Conservation (phyloP, 2,888 invertebrate species). For the Dasypolia templi region DNA sequence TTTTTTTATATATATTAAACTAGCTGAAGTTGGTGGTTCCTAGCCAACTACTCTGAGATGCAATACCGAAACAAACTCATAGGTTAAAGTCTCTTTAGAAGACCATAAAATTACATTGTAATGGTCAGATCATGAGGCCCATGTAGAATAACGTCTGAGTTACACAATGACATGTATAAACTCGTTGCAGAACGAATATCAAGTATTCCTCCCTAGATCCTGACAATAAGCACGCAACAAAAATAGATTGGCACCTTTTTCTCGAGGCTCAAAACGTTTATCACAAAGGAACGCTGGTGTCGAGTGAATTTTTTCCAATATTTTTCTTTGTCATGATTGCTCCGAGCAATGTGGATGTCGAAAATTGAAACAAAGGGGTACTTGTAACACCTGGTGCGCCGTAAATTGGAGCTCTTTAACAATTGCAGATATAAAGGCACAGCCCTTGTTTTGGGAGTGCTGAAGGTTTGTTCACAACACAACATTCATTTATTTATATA, state of each 20-base stretch:
- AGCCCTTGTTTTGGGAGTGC: slow-evolving; percentile 9
- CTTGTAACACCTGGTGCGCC: slow-evolving; percentile 49
- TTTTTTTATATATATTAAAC: background rate
- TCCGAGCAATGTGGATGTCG: slow-evolving; percentile 34
- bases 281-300: slow-evolving; percentile 41
- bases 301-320: slow-evolving; percentile 58
- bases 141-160: background rate
- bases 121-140: background rate
- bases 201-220: background rate
- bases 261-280: slow-evolving; percentile 47
- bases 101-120: background rate
- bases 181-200: slow-evolving; percentile 23
- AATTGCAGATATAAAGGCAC: slow-evolving; percentile 29
- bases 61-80: no score
- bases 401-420: slow-evolving; percentile 49
- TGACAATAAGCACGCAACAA: slow-evolving; percentile 36
- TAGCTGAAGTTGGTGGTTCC: background rate
- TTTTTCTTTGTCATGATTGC: slow-evolving; percentile 53
- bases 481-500: no score
- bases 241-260: slow-evolving; percentile 37
- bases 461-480: no score
- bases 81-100: background rate
- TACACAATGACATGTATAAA: background rate
- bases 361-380: slow-evolving; percentile 57
- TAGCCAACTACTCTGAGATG: background rate